phyloP scores from a whole-genome alignment of 2,888 invertebrate genomes.

The Latheticus oryzae region DNA sequence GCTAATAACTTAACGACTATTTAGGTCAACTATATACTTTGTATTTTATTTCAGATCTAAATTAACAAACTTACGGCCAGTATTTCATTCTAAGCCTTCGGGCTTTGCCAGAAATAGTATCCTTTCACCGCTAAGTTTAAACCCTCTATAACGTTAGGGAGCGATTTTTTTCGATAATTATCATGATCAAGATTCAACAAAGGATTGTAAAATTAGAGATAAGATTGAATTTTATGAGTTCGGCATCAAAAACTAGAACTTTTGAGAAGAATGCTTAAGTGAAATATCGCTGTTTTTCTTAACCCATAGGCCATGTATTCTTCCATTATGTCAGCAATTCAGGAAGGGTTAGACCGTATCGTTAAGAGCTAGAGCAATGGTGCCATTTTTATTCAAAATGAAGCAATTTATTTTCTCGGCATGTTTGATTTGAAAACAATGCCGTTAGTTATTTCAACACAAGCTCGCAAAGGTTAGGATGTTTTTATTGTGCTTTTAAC shows the following conservation, averaged over 20 bases:
- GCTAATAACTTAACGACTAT: too few relatives aligned
- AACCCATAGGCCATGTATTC: conserved; percentile 11
- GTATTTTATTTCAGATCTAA: conserved; percentile 3
- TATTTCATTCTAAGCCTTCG: conserved; percentile 7
- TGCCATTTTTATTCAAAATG: conserved; percentile 30
- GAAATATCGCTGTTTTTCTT: conserved; percentile 35
- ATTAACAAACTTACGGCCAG: conserved; percentile 8
- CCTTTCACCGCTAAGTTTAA: conserved; percentile 13
- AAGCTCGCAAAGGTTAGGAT: conserved; percentile 6
- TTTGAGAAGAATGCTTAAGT: too few relatives aligned
- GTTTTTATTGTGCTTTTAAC: conserved; percentile 18
- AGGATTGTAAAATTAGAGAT: conserved; percentile 28
- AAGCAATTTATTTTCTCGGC: neutral
- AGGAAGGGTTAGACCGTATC: conserved; percentile 10
- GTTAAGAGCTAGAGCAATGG: conserved; percentile 31
- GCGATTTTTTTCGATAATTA: conserved; percentile 20
- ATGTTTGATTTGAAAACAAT: conserved; percentile 5
- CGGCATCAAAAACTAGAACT: conserved; percentile 14
- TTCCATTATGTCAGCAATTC: conserved; percentile 20
- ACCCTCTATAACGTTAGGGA: conserved; percentile 1
- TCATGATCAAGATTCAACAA: conserved; percentile 2
- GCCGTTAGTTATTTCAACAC: neutral
- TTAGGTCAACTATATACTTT: too few relatives aligned
- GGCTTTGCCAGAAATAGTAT: conserved; percentile 15
- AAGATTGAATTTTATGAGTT: conserved; percentile 11